phyloP scores from a whole-genome alignment of 2,888 invertebrate species.

The Drosophila seclusa region DNA sequence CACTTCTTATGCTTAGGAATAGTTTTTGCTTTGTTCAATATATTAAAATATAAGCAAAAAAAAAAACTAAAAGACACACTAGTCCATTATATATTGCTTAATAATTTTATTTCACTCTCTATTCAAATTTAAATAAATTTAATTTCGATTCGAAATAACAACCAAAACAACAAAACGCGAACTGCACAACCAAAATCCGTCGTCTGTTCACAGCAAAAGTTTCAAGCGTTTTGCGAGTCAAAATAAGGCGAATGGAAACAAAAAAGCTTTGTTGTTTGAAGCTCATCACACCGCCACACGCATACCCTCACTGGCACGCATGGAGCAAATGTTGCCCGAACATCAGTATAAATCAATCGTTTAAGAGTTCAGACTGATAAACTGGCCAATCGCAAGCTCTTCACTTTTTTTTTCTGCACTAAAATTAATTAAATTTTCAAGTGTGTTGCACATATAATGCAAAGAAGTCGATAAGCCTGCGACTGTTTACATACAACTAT shows the following conservation, averaged over 20 bases:
- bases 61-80: background rate
- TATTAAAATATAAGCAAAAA: background rate
- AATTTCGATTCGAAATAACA: constrained; percentile 26
- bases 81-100: background rate
- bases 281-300: constrained; percentile 8
- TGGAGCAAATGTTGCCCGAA: background rate
- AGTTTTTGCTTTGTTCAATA: background rate
- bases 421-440: constrained; percentile 5
- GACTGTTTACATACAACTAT: constrained; percentile 1
- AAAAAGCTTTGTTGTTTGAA: constrained; percentile 21
- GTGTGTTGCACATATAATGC: constrained; percentile 8
- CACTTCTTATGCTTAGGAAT: constrained; percentile 15
- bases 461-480: constrained; percentile 26
- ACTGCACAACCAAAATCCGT: constrained; percentile 11
- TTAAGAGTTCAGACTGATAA: constrained; percentile 3
- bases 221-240: constrained; percentile 36
- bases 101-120: background rate
- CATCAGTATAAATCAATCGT: background rate
- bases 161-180: constrained; percentile 8
- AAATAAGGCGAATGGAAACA: constrained; percentile 33
- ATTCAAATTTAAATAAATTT: background rate
- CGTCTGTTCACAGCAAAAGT: constrained; percentile 41
- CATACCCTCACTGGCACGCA: constrained; percentile 21
- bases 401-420: background rate
- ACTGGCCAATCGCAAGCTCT: background rate